A percentile compares a stretch with the other conserved stretches of the same genome.
Evolutionary conservation across 2,797 vertebrate species (phyloP).

Genomic region (Tarsius wallacei): DNA sequence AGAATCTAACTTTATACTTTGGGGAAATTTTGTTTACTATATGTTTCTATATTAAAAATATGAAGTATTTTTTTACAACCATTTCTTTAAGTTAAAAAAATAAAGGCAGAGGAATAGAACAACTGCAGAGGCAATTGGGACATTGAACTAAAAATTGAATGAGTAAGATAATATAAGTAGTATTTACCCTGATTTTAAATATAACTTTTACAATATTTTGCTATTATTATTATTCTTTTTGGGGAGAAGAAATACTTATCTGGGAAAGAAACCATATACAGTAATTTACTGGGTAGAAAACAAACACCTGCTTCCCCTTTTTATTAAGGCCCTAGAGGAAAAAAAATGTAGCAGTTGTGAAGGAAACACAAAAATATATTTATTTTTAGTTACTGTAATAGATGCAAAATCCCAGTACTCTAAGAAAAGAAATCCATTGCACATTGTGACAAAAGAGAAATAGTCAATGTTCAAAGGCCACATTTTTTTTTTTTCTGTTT

Average conservation of each 20-base stretch:
- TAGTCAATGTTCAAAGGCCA: not conserved
- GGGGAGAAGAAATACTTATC: not conserved
- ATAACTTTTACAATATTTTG: not conserved
- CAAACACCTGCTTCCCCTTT: not conserved
- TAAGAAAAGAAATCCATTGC: conserved; percentile 5
- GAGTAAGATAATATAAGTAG: not conserved
- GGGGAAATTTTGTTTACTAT: not conserved
- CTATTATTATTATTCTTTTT: not conserved
- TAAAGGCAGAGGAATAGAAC: not conserved
- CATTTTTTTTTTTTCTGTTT: conserved; percentile 39
- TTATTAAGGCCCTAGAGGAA: not conserved
- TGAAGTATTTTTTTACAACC: not conserved
- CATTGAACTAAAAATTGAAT: not conserved
- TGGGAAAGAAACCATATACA: not conserved
- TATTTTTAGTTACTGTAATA: not conserved
- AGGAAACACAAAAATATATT: not conserved
- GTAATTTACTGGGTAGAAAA: not conserved
- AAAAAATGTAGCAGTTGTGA: not conserved
- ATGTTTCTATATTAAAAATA: not conserved
- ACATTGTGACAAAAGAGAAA: not conserved
- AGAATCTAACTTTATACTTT: not conserved
- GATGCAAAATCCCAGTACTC: not conserved
- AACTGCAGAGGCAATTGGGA: not conserved
- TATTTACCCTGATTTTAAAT: not conserved
- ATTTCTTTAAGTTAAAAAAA: not conserved